Base-by-base conservation (phyloP, 2,888 invertebrate genomes). In the Stegophylla sp. region DNA sequence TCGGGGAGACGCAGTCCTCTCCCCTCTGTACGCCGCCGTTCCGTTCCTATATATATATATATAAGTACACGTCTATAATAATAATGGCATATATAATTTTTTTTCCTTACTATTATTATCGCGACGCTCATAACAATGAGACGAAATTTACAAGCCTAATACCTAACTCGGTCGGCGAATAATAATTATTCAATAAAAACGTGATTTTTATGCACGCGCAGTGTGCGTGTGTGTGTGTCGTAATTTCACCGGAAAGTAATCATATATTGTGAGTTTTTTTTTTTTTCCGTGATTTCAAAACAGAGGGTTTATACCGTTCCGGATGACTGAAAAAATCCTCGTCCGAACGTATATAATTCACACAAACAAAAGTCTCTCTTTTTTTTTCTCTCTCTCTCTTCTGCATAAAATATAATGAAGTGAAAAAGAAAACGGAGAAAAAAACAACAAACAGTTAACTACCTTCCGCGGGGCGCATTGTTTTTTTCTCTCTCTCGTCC, bases 151-250 rank as follows among this genome's bases (percentile, higher is more conserved):
- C 53, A 72, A 23, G 53, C 56, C 26, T 56, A 72, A 72, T 72
- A 72, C 53, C 53, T 72, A 72, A 72, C 53, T 72, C 45, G 59
- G 73, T 73, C 61, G 45, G 45, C 45, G n/a, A 61, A 73, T n/a
- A n/a, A n/a, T n/a, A n/a, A n/a, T n/a, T n/a, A n/a, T 73, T 73
- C 73, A 73, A 73, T 73, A 73, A 61, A 73, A 61, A 59, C 59
- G 13, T 61, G 45, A 73, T 61, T 73, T 73, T 73, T 73, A 45
- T 61, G 41, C 13, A 43, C 53, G 17, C n/a, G n/a, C n/a, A n/a
- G n/a, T n/a, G n/a, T n/a, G n/a, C n/a, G n/a, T n/a, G n/a, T n/a
- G n/a, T 56, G 15, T 41, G 41, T 72, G 71, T 56, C 45, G 45
- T 73, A 73, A 73, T 73, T 73, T 59, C 59, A 61, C 26, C 45